phyloP scores from a whole-genome alignment of 2,113 vertebrate genomes.

The Boulengeromyrus knoepffleri region DNA sequence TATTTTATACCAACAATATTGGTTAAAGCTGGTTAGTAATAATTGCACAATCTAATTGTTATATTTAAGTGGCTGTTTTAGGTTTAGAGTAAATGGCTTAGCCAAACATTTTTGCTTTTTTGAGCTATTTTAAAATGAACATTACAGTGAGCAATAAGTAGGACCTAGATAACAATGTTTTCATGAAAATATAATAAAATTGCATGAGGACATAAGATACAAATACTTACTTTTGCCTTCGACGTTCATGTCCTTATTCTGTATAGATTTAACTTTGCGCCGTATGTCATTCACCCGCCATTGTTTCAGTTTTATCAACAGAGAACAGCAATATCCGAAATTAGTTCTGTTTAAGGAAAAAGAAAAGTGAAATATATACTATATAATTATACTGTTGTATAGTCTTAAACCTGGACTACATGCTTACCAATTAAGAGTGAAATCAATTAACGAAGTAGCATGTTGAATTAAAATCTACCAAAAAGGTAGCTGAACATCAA shows the following conservation, averaged over 20 bases:
- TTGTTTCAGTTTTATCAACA: neutral
- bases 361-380: neutral
- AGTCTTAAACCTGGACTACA: neutral
- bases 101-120: neutral
- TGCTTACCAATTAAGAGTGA: neutral
- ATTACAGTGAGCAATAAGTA: neutral
- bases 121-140: neutral
- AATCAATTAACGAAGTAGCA: neutral
- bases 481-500: neutral
- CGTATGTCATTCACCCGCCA: neutral
- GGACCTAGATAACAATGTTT: neutral
- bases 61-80: neutral
- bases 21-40: neutral
- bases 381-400: neutral
- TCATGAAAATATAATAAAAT: neutral
- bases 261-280: too few relatives aligned
- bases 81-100: neutral
- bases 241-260: neutral
- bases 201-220: neutral
- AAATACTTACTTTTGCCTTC: conserved; percentile 14
- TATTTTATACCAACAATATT: neutral
- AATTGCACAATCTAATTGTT: neutral
- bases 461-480: neutral
- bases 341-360: neutral
- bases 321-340: neutral